Base-by-base conservation (phyloP, 2,888 invertebrate genomes). In the Hydrotaea diabolus region DNA sequence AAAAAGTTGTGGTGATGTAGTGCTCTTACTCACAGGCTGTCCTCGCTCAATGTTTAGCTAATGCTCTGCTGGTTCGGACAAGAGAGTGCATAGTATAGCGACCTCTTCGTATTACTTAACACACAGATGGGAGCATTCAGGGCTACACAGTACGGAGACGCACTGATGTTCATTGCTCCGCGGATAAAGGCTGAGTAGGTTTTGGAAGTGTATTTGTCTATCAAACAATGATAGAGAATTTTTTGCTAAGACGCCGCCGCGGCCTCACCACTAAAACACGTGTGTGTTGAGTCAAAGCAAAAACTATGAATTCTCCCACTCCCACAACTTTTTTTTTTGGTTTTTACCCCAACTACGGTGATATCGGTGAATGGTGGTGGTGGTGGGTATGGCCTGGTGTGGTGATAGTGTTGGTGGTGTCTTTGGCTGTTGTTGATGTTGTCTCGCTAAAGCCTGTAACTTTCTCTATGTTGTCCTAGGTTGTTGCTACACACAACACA, bases 391-490 rank as follows among this genome's bases (percentile, higher is more conserved):
- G 15, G n/a, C n/a, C n/a, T n/a, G n/a, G n/a, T 26, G 64, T 36
- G 66, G 66, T 66, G 66, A 17, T 39, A 17, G 66, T 23, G 46
- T 19, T 64, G 55, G 0, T 55, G 55, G 21, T 55, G 21, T 5
- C 43, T 39, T 23, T 69, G 69, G 46, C n/a, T 66, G 66, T 8
- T 26, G 17, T 21, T 43, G 59, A 11, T 59, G 15, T 11, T 46
- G 69, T 15, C 46, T 7, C 3, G 46, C 23, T 69, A 17, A 46
- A 75, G 81, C 73, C 84, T 85, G 72, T 81, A 80, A 85, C 85
- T 85, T 85, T 85, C 85, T 85, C 85, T 85, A 85, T 80, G 82
- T 85, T 85, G 85, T 82, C 85, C 85, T 85, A 85, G 85, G 85
- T 79, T 81, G n/a, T 43, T 66, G 66, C 64, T 21, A 43, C 17